These are phyloP conservation scores for Acheta domesticus DNA, from an alignment of 2,888 invertebrate genomes.

Conservation along the genomic window DNA sequence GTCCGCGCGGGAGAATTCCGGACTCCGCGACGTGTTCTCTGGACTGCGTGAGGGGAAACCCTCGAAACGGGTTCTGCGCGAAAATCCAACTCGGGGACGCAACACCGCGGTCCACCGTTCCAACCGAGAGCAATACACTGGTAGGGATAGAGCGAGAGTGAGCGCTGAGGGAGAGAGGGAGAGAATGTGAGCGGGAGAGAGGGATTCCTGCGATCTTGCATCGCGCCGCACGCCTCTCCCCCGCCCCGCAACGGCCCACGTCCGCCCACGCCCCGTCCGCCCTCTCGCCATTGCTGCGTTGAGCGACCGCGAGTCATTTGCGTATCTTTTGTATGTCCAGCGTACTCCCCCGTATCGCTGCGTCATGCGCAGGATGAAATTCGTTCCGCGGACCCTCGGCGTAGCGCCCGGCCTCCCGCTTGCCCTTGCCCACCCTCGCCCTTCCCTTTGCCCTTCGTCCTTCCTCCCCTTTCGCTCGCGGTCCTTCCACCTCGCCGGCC, in stretches of 20 bases:
- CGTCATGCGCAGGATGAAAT: conserved; percentile 18
- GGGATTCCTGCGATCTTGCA: neutral
- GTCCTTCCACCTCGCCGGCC: neutral
- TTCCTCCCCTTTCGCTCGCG: neutral
- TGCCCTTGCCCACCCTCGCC: neutral
- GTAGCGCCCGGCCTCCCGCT: neutral
- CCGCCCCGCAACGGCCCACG: neutral
- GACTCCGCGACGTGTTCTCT: too few relatives aligned
- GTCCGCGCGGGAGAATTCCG: too few relatives aligned
- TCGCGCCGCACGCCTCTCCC: neutral
- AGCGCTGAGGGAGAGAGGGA: too few relatives aligned
- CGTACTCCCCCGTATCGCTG: conserved; percentile 1
- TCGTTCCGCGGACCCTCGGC: neutral
- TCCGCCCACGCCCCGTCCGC: neutral
- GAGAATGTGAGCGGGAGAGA: neutral
- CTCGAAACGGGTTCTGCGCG: too few relatives aligned
- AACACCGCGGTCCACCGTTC: too few relatives aligned
- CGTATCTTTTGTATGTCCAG: conserved; percentile 8
- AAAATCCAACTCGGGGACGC: too few relatives aligned
- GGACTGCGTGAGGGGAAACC: too few relatives aligned
- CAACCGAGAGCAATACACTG: too few relatives aligned
- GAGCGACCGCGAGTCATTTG: neutral
- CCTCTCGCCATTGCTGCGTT: neutral
- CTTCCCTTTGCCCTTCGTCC: neutral
- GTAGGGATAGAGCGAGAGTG: too few relatives aligned